A percentile compares a stretch with the other conserved stretches of the same genome.
Evolutionary conservation across 2,888 invertebrate genomes (phyloP).

Genomic region (Helleia helle): DNA sequence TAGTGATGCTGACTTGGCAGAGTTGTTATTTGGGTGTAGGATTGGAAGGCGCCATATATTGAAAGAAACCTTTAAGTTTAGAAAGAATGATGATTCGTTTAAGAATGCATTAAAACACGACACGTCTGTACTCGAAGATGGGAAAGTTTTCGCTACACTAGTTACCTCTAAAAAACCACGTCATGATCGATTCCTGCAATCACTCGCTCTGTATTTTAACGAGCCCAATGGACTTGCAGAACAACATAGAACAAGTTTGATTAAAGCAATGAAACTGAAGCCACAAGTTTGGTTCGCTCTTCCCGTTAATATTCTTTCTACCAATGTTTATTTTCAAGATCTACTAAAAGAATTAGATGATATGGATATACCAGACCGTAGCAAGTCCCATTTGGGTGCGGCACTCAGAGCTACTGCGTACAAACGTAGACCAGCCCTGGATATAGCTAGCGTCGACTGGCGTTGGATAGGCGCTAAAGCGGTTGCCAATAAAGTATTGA

Average conservation of each 20-base stretch:
- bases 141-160: conserved; percentile 24
- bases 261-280: conserved; percentile 11
- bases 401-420: conserved; percentile 35
- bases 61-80: conserved; percentile 29
- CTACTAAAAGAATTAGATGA: conserved; percentile 19
- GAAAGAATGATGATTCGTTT: conserved; percentile 35
- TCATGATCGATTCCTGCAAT: conserved; percentile 32
- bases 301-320: conserved; percentile 20
- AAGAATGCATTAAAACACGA: conserved; percentile 44
- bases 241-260: conserved; percentile 20
- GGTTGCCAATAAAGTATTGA: conserved; percentile 32
- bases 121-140: conserved; percentile 24
- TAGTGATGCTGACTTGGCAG: conserved; percentile 26
- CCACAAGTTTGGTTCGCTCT: conserved; percentile 19
- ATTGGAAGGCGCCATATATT: conserved; percentile 37
- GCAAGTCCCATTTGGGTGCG: conserved; percentile 21
- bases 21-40: conserved; percentile 28
- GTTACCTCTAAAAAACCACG: conserved; percentile 17
- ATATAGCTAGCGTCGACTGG: conserved; percentile 32
- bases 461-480: conserved; percentile 35
- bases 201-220: conserved; percentile 37
- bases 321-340: conserved; percentile 11
- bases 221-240: conserved; percentile 34
- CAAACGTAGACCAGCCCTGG: conserved; percentile 29
- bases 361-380: conserved; percentile 15